Evolutionary conservation across 2,888 invertebrate genomes (phyloP).

Genomic region (Oscheius sp.): DNA sequence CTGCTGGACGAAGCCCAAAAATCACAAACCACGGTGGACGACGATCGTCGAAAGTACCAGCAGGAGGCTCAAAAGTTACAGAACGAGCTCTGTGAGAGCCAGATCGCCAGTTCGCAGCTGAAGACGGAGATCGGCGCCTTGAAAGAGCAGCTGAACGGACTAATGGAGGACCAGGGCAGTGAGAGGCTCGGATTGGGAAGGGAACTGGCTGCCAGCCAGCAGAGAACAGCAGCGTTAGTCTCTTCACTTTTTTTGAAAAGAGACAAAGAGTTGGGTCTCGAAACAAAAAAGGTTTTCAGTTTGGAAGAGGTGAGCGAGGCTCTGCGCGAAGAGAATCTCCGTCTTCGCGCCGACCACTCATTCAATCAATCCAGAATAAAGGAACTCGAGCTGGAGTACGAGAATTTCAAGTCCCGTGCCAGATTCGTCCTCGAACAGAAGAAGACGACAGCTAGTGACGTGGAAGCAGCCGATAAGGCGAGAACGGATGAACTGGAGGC

Average conservation of each 20-base stretch:
- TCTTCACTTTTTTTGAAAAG: not conserved
- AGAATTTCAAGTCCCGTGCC: slow-evolving; percentile 44
- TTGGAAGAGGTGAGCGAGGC: slow-evolving; percentile 36
- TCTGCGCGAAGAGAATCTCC: slow-evolving; percentile 40
- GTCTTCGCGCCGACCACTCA: slow-evolving; percentile 43
- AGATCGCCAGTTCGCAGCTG: slow-evolving; percentile 19
- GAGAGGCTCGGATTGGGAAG: slow-evolving; percentile 37
- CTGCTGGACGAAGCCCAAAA: slow-evolving; percentile 17
- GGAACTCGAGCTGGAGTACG: slow-evolving; percentile 49
- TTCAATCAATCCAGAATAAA: slow-evolving; percentile 39
- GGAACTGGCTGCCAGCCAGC: slow-evolving; percentile 31
- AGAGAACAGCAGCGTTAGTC: slow-evolving; percentile 24
- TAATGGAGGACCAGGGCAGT: slow-evolving; percentile 34
- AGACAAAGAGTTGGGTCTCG: not conserved
- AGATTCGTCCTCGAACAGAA: slow-evolving; percentile 38
- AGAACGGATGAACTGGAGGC: slow-evolving; percentile 31
- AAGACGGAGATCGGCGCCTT: slow-evolving; percentile 13
- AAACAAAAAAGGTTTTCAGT: slow-evolving; percentile 4
- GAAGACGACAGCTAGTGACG: slow-evolving; percentile 1
- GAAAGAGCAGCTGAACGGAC: slow-evolving; percentile 25
- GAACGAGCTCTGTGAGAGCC: slow-evolving; percentile 18
- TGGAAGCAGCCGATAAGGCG: slow-evolving; percentile 24
- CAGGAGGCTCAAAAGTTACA: slow-evolving; percentile 23
- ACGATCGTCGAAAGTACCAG: slow-evolving; percentile 16
- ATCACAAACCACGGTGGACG: not conserved